Evolutionary conservation across 2,888 invertebrate species (phyloP).

Genomic region (Arctia plantaginis): DNA sequence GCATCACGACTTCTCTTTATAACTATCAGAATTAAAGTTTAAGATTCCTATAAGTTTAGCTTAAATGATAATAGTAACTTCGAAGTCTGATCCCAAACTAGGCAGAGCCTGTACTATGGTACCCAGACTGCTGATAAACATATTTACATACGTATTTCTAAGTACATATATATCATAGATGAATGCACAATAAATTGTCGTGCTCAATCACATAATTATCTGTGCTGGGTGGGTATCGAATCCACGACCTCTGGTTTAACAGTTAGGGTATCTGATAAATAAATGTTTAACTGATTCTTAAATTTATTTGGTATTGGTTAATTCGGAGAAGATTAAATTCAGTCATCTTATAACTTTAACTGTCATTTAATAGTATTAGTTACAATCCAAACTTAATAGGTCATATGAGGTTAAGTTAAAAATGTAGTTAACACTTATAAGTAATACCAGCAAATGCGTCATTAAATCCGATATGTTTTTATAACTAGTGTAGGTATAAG

Average conservation of each 20-base stretch:
- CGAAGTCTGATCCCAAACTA: too few species aligned
- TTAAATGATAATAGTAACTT: neutral
- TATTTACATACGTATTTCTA: too few species aligned
- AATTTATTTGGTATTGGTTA: neutral
- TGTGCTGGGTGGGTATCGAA: too few species aligned
- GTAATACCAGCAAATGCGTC: conserved; percentile 6
- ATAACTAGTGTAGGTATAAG: conserved; percentile 5
- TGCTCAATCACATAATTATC: too few species aligned
- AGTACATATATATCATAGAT: too few species aligned
- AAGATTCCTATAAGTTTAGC: neutral
- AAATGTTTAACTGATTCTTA: neutral
- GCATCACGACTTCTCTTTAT: neutral
- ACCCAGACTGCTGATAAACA: too few species aligned
- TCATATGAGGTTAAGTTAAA: neutral
- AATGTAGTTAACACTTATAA: neutral
- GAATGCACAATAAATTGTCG: too few species aligned
- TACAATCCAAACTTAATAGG: neutral
- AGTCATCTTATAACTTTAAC: neutral
- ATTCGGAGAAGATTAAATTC: neutral
- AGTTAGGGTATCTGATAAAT: neutral
- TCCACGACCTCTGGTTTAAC: too few species aligned
- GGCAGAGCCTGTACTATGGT: too few species aligned
- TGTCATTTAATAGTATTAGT: neutral
- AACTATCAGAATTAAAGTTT: neutral
- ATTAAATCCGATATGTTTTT: conserved; percentile 10